These are phyloP conservation scores for Pseudorasbora parva DNA, from an alignment of 2,113 vertebrate species.

Conservation along the genomic window DNA sequence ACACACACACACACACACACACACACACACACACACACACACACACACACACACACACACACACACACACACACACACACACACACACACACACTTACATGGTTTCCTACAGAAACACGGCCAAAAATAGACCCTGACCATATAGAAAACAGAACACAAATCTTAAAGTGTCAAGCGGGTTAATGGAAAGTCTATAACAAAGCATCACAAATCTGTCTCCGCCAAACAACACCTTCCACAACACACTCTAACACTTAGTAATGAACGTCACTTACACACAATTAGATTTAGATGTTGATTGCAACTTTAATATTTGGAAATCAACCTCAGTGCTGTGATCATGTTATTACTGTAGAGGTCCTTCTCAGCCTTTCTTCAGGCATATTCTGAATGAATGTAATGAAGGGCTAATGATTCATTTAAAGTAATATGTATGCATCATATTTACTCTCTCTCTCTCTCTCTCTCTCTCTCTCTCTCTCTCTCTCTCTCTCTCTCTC, in stretches of 20 bases:
- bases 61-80: constrained; percentile 32
- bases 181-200: constrained; percentile 45
- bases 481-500: too few relatives aligned
- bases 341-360: neutral
- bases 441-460: too few relatives aligned
- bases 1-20: constrained; percentile 18
- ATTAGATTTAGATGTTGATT: constrained; percentile 61
- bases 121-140: constrained; percentile 18
- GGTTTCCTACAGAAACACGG: neutral
- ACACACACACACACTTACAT: neutral
- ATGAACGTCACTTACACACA: constrained; percentile 43
- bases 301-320: constrained; percentile 49
- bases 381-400: neutral
- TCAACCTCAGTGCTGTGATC: constrained; percentile 48
- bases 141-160: constrained; percentile 29
- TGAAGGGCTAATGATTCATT: neutral
- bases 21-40: constrained; percentile 32
- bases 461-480: too few relatives aligned
- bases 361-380: neutral
- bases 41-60: constrained; percentile 18
- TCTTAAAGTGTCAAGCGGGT: constrained; percentile 7
- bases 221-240: constrained; percentile 21
- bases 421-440: neutral
- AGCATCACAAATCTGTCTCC: constrained; percentile 44
- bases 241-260: constrained; percentile 41